Base-by-base conservation (phyloP, 2,113 vertebrate genomes). In the Dinomys branickii region DNA sequence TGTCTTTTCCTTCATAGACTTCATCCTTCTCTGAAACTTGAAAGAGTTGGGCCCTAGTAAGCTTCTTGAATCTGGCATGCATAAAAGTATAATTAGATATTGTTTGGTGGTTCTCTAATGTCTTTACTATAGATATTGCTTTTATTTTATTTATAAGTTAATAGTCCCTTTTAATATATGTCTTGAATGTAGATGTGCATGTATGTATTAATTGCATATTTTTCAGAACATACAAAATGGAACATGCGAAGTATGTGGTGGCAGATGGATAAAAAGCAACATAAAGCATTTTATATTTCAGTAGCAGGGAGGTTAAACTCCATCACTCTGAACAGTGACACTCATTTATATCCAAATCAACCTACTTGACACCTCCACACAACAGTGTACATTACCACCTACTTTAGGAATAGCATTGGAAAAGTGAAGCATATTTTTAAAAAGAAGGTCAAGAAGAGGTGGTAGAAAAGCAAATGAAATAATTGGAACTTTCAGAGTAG, bases 381-480 rank as follows among this genome's bases (percentile, higher is more conserved):
- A 61, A 67, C 89, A 87, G 61, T 86, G 19, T 52, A 89, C 78
- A 88, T 95, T 83, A 61, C 69, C 1, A 30, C 58, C 85, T 94
- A 47, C 14, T 33, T 85, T 69, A 80, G 65, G 41, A 90, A 85
- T 86, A 41, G n/a, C 88, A 78, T 47, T 90, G 88, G 56, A 92
- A 92, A 94, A 92, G 6, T 58, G n/a, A 88, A 90, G 35, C 78
- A 85, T 58, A 44, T 73, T 71, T 50, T 7, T 3, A 13, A 5
- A 1, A 33, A 41, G n/a, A 56, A 92, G 67, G 67, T 56, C 41
- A 81, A 41, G 24, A 81, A 86, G 50, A 65, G 54, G 61, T 85
- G 28, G 69, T 81, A 85, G 77, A 38, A 88, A 96, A 93, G 84
- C 41, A 85, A 90, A 91, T 67, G 24, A 86, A 83, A 92, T 94